Conservation (phyloP, 2,113 vertebrate genomes). For the Benthochromis sp. region DNA sequence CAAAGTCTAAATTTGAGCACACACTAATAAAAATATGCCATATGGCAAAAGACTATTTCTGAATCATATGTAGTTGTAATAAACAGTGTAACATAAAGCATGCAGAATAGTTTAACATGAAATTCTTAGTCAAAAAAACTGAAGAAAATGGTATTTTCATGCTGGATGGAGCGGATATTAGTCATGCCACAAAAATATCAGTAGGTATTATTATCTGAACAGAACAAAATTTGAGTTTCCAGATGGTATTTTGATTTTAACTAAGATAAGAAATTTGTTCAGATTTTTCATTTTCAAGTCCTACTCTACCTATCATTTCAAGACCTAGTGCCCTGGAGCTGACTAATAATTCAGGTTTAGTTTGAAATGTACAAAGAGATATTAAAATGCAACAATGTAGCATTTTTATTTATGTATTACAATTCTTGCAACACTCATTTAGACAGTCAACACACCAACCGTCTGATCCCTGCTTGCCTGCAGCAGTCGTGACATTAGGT, state of each 20-base stretch:
- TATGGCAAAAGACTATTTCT: neutral
- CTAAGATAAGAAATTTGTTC: neutral
- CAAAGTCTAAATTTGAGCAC: neutral
- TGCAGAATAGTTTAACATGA: neutral
- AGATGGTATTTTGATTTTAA: neutral
- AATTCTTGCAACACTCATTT: neutral
- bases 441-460: neutral
- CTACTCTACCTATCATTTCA: neutral
- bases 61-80: neutral
- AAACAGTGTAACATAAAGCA: neutral
- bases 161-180: neutral
- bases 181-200: neutral
- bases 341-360: neutral
- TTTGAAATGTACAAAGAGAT: neutral
- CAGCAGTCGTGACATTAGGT: neutral
- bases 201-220: neutral
- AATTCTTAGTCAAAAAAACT: neutral
- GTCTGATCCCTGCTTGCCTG: neutral
- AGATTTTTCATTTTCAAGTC: neutral
- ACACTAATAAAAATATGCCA: neutral
- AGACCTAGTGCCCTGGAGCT: neutral
- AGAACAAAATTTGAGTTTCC: neutral
- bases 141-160: neutral
- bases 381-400: neutral
- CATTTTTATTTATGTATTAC: neutral